Percentiles rank a stretch among this genome's conserved stretches.
Evolutionary conservation across 2,888 invertebrate genomes (phyloP).

Genomic region (Carpatolechia fugitivella): DNA sequence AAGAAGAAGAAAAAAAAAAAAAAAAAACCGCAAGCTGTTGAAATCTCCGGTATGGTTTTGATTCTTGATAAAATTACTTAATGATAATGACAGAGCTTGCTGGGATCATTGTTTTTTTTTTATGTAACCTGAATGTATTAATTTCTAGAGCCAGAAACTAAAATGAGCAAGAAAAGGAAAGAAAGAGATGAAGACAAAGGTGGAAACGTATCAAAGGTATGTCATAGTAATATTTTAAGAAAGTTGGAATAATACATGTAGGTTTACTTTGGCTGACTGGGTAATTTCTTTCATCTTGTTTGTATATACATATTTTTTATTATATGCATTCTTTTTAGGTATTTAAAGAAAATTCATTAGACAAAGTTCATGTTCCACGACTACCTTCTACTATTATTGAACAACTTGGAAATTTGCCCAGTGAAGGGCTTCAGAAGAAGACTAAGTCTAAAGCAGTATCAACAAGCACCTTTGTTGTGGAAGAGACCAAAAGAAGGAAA

Average conservation of each 20-base stretch:
- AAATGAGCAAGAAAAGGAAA: conserved; percentile 54
- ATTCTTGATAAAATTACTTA: too few relatives aligned
- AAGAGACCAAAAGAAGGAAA: conserved; percentile 46
- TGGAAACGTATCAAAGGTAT: conserved; percentile 46
- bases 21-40: neutral
- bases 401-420: conserved; percentile 52
- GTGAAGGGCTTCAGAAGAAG: conserved; percentile 20
- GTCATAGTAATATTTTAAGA: too few relatives aligned
- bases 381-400: conserved; percentile 52
- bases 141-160: conserved; percentile 18
- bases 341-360: conserved; percentile 46
- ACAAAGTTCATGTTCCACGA: conserved; percentile 51
- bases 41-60: neutral
- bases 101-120: too few relatives aligned
- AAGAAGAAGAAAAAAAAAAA: too few relatives aligned
- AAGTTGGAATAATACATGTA: too few relatives aligned
- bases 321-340: conserved; percentile 27
- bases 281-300: too few relatives aligned
- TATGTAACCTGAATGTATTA: neutral
- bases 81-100: too few relatives aligned
- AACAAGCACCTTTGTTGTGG: conserved; percentile 58
- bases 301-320: neutral
- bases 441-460: conserved; percentile 45
- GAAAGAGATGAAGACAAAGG: conserved; percentile 48
- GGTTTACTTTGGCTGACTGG: too few relatives aligned